These are phyloP conservation scores for Anoncus sp. DNA, from an alignment of 2,888 invertebrate genomes.

Conservation along the genomic window DNA sequence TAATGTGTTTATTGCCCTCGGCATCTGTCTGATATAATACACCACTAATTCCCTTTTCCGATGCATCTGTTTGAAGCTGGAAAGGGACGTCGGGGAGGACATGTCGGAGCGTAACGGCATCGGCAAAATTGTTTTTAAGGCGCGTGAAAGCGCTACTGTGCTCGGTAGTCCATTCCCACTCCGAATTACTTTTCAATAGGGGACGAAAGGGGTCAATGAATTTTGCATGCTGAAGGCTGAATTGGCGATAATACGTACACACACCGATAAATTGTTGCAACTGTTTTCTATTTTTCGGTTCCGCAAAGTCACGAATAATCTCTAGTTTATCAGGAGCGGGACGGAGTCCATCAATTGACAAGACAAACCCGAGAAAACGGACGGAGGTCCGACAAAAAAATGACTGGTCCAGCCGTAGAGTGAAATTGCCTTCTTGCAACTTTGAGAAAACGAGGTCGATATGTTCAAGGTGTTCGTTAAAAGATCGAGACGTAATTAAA, in stretches of 20 bases:
- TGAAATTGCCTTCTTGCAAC: constrained; percentile 59
- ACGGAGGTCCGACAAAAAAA: constrained; percentile 56
- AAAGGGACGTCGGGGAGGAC: constrained; percentile 20
- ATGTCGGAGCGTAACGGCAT: constrained; percentile 18
- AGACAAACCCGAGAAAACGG: constrained; percentile 55
- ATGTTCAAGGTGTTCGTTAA: constrained; percentile 61
- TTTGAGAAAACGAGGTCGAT: constrained; percentile 59
- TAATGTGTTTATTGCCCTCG: constrained; percentile 26
- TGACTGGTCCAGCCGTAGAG: constrained; percentile 67
- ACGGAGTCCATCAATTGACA: constrained; percentile 18
- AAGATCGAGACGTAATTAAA: constrained; percentile 65
- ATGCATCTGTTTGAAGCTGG: constrained; percentile 58
- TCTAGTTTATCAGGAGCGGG: constrained; percentile 54
- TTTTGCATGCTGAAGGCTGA: constrained; percentile 28
- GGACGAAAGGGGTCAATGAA: constrained; percentile 42
- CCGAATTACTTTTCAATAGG: constrained; percentile 20
- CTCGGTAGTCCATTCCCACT: constrained; percentile 50
- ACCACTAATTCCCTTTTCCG: constrained; percentile 60
- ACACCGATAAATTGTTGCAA: constrained; percentile 61
- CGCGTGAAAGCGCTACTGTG: constrained; percentile 35
- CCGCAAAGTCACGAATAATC: constrained; percentile 67
- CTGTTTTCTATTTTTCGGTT: constrained; percentile 65
- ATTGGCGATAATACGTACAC: constrained; percentile 39
- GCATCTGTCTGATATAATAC: constrained; percentile 56
- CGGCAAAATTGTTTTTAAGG: constrained; percentile 55